Evolutionary conservation across 2,797 vertebrate species (phyloP), one percentile per base, ranked within the genome.

Genomic region (Halcyon smyrnensis): DNA sequence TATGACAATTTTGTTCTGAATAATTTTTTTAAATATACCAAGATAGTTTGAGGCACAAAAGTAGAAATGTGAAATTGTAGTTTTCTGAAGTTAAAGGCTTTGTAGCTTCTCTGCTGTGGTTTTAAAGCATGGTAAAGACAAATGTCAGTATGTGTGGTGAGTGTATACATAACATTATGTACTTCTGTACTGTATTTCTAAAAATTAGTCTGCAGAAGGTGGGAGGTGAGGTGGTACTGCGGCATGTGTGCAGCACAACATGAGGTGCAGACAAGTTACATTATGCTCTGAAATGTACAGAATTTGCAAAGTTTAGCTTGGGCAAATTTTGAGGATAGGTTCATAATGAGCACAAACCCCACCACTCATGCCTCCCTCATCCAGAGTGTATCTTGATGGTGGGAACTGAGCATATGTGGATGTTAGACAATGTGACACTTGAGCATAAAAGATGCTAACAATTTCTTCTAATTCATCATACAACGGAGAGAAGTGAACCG

Each of bases 171-270:
- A 11, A 24, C 23, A 1, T 8, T 70, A 13, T 2, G 3, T 60
- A 32, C 14, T 10, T 45, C 28, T 56, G 1, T 32, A 20, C 21
- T 30, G 17, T 27, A 48, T 43, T 59, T 76, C 30, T 76, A 12
- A 69, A 64, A 43, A 3, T 69, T n/a, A 13, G 32, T 41, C 23
- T 34, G 30, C 27, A 62, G 36, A 19, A 62, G 13, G 25, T 73
- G 41, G 24, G 34, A 50, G 34, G 6, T 24, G 15, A 64, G 4
- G 30, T 45, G 17, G 20, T 59, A 3, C 18, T 86, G 34, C 14
- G 50, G 30, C 27, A 2, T 2, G 5, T 34, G 8, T 45, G 41
- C 18, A 37, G n/a, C 7, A 16, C 36, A 70, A 1, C 7, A 5
- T 11, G 34, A 48, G 39, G 32, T 50, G 5, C 24, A 67, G 34